Base-by-base conservation (phyloP, 2,888 invertebrate genomes). In the Hemicrepidius hirtus region DNA sequence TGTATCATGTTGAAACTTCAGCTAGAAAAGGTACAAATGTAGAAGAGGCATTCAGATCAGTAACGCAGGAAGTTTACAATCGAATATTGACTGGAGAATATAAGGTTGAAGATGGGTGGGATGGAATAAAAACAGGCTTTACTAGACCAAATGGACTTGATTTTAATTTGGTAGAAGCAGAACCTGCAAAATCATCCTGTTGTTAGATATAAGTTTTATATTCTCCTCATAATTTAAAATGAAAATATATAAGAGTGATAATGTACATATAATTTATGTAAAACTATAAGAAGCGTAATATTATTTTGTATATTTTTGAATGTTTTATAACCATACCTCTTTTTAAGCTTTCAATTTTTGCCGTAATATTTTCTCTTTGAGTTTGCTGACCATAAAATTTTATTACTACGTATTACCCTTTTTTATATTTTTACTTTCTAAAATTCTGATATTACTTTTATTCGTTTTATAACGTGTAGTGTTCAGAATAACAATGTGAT, bases 1-100 rank as follows among this genome's bases (percentile, higher is more conserved):
- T 98, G 77, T 95, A 95, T 85, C 97, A 96, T 82, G 92, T 98
- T 65, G 98, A 98, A 88, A 98, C 98, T n/a, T 98, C 97, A 55
- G 97, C 98, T 0, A 94, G 95, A 82, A 95, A 93, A 6, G 98
- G 98, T 6, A 89, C 93, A 71, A 97, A 98, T 85, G 97, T 98
- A 0, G 97, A 97, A 87, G 95, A 96, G 82, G 95, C 97, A 9
- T 98, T 98, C 86, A 92, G 93, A 70, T 91, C 93, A 78, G 94
- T 98, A 18, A 96, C 97, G 63, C 95, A 96, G 87, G 97, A 97
- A 86, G 94, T 95, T 3, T 95, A 95, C 86, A 93, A 95, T 82
- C 91, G 96, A 84, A 94, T 98, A 81, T 94, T 95, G 82, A 93
- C 93, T 12, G 97, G 97, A 13, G 96, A 97, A 87, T 97, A 98